Percentiles rank a stretch among this genome's conserved stretches.
These are phyloP conservation scores for Ecliptopera silaceata DNA, from an alignment of 2,888 invertebrate species.

Conservation along the genomic window DNA sequence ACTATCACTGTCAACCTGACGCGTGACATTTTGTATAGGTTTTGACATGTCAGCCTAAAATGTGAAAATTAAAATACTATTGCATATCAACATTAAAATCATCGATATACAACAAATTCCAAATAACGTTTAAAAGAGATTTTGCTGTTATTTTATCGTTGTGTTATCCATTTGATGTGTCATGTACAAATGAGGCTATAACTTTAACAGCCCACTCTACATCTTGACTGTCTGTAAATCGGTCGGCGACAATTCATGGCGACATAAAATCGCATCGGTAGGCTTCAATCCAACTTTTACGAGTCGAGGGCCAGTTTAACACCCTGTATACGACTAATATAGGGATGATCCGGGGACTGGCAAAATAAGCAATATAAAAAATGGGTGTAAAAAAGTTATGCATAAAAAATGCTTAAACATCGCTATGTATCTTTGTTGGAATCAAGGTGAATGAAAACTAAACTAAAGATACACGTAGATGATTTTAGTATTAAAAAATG, in stretches of 20 bases:
- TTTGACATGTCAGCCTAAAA: no score
- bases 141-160: conserved; percentile 1
- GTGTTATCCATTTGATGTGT: conserved; percentile 26
- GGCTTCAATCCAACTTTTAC: conserved; percentile 73
- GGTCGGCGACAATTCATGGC: conserved; percentile 63
- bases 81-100: no score
- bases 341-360: neutral
- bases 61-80: no score
- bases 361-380: no score
- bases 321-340: conserved; percentile 46
- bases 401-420: no score
- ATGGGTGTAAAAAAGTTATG: no score
- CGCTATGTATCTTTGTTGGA: no score
- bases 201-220: conserved; percentile 58
- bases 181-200: conserved; percentile 46
- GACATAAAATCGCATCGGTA: conserved; percentile 71
- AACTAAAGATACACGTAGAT: no score
- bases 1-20: no score
- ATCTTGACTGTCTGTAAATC: conserved; percentile 64
- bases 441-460: no score
- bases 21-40: no score
- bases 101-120: neutral
- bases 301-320: conserved; percentile 65
- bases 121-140: neutral
- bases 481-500: no score